Percentiles rank a stretch among this genome's conserved stretches.
These are phyloP conservation scores for Periphyllus acericola DNA, from an alignment of 2,888 invertebrate species.

Conservation along the genomic window DNA sequence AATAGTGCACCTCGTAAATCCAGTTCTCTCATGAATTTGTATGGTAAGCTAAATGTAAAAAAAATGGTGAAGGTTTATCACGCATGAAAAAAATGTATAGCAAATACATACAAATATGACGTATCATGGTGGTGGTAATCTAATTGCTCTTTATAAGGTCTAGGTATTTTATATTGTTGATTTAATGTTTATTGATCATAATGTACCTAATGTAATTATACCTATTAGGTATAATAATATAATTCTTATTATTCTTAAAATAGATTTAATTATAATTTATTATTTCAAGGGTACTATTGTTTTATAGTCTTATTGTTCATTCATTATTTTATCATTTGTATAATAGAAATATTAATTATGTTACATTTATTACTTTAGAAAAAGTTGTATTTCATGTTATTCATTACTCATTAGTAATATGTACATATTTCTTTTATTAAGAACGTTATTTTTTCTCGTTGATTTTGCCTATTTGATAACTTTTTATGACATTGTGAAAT, in stretches of 20 bases:
- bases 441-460: no score
- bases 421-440: no score
- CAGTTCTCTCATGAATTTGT: slow-evolving; percentile 95
- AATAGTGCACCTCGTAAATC: slow-evolving; percentile 80
- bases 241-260: no score
- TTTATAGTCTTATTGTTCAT: no score
- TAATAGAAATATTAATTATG: no score
- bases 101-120: slow-evolving; percentile 4
- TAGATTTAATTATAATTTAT: neutral
- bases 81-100: slow-evolving; percentile 25
- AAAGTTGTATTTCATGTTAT: no score
- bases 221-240: no score
- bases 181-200: no score
- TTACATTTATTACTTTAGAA: no score
- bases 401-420: no score
- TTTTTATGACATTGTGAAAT: neutral
- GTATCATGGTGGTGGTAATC: slow-evolving; percentile 18
- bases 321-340: no score
- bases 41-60: slow-evolving; percentile 78
- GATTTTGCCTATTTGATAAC: neutral
- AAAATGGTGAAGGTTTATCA: slow-evolving; percentile 43
- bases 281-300: neutral
- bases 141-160: neutral
- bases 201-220: no score
- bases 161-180: neutral